Evolutionary conservation across 2,797 vertebrate genomes (phyloP), one percentile per base, ranked within the genome.

Genomic region (Loriculus beryllinus): DNA sequence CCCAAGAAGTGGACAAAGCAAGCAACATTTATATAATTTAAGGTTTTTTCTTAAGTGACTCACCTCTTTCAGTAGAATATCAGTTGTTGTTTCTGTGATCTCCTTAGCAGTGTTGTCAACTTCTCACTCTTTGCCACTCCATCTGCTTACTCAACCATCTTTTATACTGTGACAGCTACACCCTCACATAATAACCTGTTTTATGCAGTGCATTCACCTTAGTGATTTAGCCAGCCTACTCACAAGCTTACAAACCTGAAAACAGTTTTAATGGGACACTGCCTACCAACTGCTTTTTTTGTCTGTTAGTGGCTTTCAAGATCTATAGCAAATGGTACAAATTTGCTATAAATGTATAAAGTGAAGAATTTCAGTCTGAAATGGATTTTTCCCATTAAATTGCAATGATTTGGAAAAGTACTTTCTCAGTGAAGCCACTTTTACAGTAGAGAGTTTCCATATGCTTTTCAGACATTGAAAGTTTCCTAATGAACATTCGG

Each of bases 151-250:
- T 97, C 95, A 92, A 76, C 42, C 65, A 33, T 63, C 82, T 91
- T 82, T 96, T 96, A 92, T 95, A 95, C 68, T 56, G 49, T 74
- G 71, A 82, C 70, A 93, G 87, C 92, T 90, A 96, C 95, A 94
- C 95, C 95, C 94, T 94, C 89, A 81, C 4, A 0, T 90, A 93
- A 89, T 26, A 74, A 84, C 78, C 77, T 86, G 86, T 68, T 95
- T 91, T 63, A 28, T 52, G 60, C 59, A 75, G 43, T 33, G n/a
- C 79, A n/a, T 88, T 87, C 72, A 81, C 72, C 75, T 86, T 43
- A 63, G 86, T 88, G 88, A 90, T 91, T 95, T 95, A 68, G 31
- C 19, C 92, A 90, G 70, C 92, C 93, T 67, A 88, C 72, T 82
- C 77, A 59, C 43, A 71, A 54, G 31, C 51, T 81, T 86, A 47